Percentiles rank a stretch among this genome's conserved stretches.
Conservation (phyloP, 1,140 invertebrate species). For the Drosophila orena region DNA sequence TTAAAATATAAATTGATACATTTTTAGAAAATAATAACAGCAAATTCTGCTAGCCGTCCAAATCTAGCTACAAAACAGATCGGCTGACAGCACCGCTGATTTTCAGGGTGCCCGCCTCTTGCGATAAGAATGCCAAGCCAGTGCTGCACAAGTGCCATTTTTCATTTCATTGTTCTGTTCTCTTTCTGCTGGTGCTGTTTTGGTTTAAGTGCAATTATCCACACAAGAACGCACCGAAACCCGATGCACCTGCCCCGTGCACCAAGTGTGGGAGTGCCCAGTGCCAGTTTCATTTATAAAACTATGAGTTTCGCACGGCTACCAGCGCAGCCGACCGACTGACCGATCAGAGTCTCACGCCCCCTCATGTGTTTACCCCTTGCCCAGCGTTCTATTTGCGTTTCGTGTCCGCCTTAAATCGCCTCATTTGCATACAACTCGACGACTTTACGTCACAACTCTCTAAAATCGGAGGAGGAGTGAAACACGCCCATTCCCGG, state of each 20-base stretch:
- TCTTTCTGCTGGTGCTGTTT: constrained; percentile 66
- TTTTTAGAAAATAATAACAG: too few relatives aligned
- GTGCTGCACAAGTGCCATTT: not conserved
- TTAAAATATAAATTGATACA: too few relatives aligned
- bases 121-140: not conserved
- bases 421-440: constrained; percentile 60
- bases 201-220: constrained; percentile 70
- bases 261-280: constrained; percentile 18
- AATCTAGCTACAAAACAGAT: not conserved
- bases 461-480: constrained; percentile 5
- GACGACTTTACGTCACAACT: constrained; percentile 40
- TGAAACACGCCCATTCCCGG: constrained; percentile 22
- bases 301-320: constrained; percentile 47
- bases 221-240: constrained; percentile 46
- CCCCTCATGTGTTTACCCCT: constrained; percentile 72
- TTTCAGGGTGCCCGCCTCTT: not conserved
- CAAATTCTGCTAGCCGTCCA: not conserved
- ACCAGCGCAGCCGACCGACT: constrained; percentile 25
- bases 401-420: constrained; percentile 58
- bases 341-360: constrained; percentile 42
- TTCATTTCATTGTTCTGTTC: constrained; percentile 38
- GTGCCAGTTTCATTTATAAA: constrained; percentile 59
- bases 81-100: not conserved
- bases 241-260: constrained; percentile 35
- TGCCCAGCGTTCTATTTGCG: constrained; percentile 68